phyloP scores from a whole-genome alignment of 1,140 invertebrate genomes.

The Dufourea novaeangliae region DNA sequence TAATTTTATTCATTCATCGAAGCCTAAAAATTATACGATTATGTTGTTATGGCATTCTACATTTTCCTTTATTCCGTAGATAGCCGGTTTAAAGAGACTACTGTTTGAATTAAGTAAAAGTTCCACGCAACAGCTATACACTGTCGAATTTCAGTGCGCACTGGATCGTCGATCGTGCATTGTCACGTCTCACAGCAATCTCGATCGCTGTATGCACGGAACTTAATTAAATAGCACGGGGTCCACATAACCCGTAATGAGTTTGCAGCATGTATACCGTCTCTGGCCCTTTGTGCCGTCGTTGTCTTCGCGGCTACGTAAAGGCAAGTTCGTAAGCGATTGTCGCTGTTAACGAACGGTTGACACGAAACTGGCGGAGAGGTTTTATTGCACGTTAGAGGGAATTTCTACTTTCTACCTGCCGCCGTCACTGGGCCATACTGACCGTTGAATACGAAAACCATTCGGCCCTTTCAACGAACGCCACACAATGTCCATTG shows the following conservation, averaged over 20 bases:
- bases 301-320: background rate
- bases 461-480: conserved; percentile 23
- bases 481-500: conserved; percentile 43
- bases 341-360: background rate
- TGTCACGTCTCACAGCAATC: background rate
- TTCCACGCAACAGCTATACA: background rate
- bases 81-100: too few species aligned
- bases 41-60: too few species aligned
- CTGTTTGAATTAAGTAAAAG: background rate
- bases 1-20: too few species aligned
- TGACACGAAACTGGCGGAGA: background rate
- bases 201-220: background rate
- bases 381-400: conserved; percentile 36
- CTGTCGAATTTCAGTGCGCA: background rate
- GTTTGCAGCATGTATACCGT: background rate
- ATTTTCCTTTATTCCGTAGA: too few species aligned
- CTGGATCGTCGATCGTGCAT: background rate
- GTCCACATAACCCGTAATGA: background rate
- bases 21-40: too few species aligned
- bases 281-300: background rate
- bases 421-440: background rate
- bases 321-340: background rate
- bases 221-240: background rate
- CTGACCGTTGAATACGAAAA: conserved; percentile 20
- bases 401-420: conserved; percentile 26